Conservation (phyloP, 30 jellyfish, hydroid and myxozoan genomes). For the Aurelia aurita complex sp. Pacific region DNA sequence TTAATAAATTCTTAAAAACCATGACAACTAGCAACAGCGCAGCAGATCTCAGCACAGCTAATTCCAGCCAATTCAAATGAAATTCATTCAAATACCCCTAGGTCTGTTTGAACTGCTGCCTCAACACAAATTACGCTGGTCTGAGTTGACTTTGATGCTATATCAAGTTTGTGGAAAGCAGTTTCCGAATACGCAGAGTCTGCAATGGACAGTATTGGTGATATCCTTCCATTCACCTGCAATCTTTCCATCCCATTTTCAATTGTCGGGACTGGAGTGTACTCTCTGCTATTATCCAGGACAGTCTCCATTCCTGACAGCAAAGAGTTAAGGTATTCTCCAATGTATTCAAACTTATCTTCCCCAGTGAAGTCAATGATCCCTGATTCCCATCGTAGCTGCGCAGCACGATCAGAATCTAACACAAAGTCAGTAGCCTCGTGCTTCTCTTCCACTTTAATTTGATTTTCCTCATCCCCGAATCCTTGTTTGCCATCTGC, state of each 20-base stretch:
- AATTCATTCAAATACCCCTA: not conserved
- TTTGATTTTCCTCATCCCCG: not conserved
- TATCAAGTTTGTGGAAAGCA: not conserved
- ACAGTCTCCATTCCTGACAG: slow-evolving; percentile 21
- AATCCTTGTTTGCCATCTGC: not conserved
- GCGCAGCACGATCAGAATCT: slow-evolving; percentile 63
- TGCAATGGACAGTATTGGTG: not conserved
- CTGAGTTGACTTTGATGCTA: not conserved
- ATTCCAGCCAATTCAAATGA: no score
- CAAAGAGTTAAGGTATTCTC: slow-evolving; percentile 42
- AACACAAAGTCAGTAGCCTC: not conserved
- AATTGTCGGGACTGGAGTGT: not conserved
- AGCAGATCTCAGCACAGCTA: no score
- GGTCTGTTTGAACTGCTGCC: not conserved
- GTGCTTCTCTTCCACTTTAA: not conserved
- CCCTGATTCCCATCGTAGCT: slow-evolving; percentile 83
- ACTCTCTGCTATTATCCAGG: not conserved
- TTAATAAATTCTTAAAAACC: no score
- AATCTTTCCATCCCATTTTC: not conserved
- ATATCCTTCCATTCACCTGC: not conserved
- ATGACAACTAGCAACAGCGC: no score
- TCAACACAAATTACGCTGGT: not conserved
- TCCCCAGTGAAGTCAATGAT: slow-evolving; percentile 80
- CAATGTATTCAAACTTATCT: slow-evolving; percentile 82
- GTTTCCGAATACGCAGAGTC: not conserved